A percentile compares a stretch with the other conserved stretches of the same genome.
Conservation (phyloP, 2,113 vertebrate genomes). For the Oreochromis tanganicae region DNA sequence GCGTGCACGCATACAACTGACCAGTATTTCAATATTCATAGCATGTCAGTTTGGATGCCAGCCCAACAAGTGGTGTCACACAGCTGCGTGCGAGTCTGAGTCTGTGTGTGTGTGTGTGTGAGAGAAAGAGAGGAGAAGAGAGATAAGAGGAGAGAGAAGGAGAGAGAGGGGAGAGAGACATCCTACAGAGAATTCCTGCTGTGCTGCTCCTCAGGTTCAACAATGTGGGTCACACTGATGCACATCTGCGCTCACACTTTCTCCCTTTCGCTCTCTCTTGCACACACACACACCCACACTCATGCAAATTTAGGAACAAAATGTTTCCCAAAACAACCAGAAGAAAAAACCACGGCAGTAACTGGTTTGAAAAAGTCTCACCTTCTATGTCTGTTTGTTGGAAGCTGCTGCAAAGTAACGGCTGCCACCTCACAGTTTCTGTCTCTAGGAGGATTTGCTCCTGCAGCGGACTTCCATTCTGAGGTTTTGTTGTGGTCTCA, state of each 20-base stretch:
- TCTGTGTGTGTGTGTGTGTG: neutral
- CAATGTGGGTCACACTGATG: slow-evolving; percentile 50
- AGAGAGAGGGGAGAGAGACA: neutral
- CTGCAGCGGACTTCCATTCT: slow-evolving; percentile 47
- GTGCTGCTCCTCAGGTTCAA: slow-evolving; percentile 43
- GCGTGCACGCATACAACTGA: neutral
- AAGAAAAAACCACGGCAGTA: neutral
- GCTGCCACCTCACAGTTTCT: slow-evolving; percentile 5
- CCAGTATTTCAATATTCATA: neutral
- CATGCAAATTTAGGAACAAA: neutral
- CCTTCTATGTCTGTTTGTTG: slow-evolving; percentile 49
- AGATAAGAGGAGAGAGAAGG: neutral
- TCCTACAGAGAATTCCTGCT: slow-evolving; percentile 4
- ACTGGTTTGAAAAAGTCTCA: slow-evolving; percentile 41
- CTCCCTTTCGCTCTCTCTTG: neutral
- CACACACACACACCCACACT: neutral
- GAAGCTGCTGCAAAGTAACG: slow-evolving; percentile 6
- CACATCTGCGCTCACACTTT: neutral
- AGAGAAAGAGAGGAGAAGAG: neutral
- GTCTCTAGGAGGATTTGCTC: slow-evolving; percentile 40
- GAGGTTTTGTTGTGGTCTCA: slow-evolving; percentile 12
- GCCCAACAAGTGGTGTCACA: slow-evolving; percentile 40
- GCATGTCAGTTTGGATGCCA: slow-evolving; percentile 3
- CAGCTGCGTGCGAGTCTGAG: neutral
- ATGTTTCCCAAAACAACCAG: neutral